Evolutionary conservation across 2,888 invertebrate genomes (phyloP).

Genomic region (Amblyjoppa fuscipennis): DNA sequence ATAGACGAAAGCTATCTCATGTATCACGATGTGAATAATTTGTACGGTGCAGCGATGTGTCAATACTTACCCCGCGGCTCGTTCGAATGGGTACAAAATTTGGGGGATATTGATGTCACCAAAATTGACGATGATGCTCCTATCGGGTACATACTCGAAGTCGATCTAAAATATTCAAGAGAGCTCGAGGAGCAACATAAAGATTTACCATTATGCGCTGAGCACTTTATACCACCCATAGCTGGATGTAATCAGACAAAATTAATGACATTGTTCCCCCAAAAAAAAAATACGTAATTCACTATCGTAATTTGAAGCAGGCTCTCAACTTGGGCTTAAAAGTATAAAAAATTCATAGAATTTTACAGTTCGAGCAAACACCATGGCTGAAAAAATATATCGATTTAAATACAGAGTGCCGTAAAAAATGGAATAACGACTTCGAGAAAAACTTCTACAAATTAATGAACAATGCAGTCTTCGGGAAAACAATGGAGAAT

Average conservation of each 20-base stretch:
- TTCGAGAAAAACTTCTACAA: conserved; percentile 79
- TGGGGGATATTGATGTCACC: conserved; percentile 35
- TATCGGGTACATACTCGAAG: conserved; percentile 18
- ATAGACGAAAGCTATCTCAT: conserved; percentile 73
- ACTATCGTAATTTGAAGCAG: conserved; percentile 75
- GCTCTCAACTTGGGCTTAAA: conserved; percentile 43
- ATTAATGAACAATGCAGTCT: too few species aligned
- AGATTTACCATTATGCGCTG: conserved; percentile 63
- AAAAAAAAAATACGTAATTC: conserved; percentile 60
- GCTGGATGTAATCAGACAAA: conserved; percentile 50
- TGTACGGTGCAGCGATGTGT: conserved; percentile 80
- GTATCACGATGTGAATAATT: conserved; percentile 80
- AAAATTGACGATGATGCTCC: neutral
- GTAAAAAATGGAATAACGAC: conserved; percentile 44
- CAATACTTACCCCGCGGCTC: conserved; percentile 74
- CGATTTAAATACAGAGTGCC: conserved; percentile 76
- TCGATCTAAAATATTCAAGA: conserved; percentile 72
- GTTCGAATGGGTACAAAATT: conserved; percentile 76
- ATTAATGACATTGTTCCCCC: conserved; percentile 26
- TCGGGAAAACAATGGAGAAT: too few species aligned
- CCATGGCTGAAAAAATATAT: conserved; percentile 76
- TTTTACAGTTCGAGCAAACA: conserved; percentile 77
- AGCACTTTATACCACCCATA: conserved; percentile 71
- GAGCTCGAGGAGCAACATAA: conserved; percentile 78
- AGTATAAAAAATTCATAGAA: too few species aligned